Evolutionary conservation across 2,888 invertebrate genomes (phyloP), one percentile per base, ranked within the genome.

Genomic region (Dolichomitus sp.): DNA sequence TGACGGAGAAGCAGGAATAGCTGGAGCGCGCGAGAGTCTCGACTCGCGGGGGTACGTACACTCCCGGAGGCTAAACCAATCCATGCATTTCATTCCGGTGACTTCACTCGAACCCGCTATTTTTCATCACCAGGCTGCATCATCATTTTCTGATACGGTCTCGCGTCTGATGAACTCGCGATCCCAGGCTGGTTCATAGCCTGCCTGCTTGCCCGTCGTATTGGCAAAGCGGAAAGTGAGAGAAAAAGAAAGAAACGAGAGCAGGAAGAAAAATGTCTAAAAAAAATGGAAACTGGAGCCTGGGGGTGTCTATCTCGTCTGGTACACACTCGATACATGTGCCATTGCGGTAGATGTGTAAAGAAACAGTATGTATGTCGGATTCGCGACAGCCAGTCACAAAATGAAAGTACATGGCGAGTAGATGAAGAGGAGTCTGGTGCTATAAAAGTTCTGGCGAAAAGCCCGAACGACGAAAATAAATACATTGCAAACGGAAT

Each of bases 51-150:
- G 45, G 57, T 66, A 72, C 52, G 48, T 73, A 68, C 48, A 73
- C 23, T 91, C 88, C 90, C 87, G 61, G 86, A 87, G 90, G 92
- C 92, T 91, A 92, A 92, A 92, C 90, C 92, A 92, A 93, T 93
- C 92, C 91, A 91, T 92, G 93, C 92, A 92, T 93, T 92, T 92
- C 92, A 90, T 92, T 92, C 91, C 91, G 87, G 90, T 89, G 91
- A 91, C 92, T 93, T 90, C 88, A 88, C 90, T 90, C 88, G 87
- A 90, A 87, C 87, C 88, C 90, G 89, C 91, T 90, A 92, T 92
- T 93, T 93, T 92, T 91, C 92, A 93, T 91, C 89, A 86, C 87
- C 84, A 66, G 72, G 85, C 89, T 89, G 90, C 90, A 89, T 92
- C 91, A 90, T 92, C 91, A 88, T 91, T 92, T 92, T 91, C 90